Conservation (phyloP, 2,888 invertebrate species). For the Sepioteuthis lessoniana region DNA sequence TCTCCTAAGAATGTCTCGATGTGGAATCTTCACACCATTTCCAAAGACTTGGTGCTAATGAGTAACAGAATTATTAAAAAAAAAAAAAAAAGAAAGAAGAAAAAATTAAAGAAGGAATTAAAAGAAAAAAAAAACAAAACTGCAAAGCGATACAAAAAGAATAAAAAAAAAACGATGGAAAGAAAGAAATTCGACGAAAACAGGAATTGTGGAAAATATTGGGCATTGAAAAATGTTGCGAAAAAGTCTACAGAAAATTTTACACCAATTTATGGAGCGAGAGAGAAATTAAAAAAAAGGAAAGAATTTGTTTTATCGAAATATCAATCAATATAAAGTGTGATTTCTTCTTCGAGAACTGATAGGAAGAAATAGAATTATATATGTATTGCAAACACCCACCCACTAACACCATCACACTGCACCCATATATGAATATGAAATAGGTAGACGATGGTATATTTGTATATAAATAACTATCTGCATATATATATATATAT, state of each 20-base stretch:
- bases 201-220: neutral
- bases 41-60: neutral
- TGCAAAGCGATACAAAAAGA: neutral
- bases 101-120: too few relatives aligned
- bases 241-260: neutral
- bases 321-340: neutral
- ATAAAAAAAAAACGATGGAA: neutral
- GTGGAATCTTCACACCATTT: conserved; percentile 4
- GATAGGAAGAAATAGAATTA: neutral
- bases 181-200: neutral
- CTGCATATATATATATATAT: too few relatives aligned
- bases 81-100: neutral
- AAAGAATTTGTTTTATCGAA: neutral
- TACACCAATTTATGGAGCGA: neutral
- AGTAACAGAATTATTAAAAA: neutral
- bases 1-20: neutral
- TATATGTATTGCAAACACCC: neutral
- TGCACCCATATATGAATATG: neutral
- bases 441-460: neutral
- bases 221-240: neutral
- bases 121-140: neutral
- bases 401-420: neutral
- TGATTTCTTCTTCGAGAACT: neutral
- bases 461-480: neutral
- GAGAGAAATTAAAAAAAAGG: neutral